Base-by-base conservation (phyloP, 2,888 invertebrate species). In the Parnassius apollo region DNA sequence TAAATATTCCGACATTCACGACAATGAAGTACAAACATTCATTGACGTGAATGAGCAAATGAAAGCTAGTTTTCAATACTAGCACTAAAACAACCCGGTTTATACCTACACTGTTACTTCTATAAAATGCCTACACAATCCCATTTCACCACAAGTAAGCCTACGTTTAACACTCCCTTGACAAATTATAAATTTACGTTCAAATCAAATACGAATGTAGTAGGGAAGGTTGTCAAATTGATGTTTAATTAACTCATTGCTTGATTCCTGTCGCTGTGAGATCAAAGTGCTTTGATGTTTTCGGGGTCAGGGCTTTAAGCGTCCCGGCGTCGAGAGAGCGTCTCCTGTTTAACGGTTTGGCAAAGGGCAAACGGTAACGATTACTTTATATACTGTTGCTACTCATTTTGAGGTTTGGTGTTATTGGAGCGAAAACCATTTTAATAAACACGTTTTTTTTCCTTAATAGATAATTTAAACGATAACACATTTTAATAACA, bases 241-340 rank as follows among this genome's bases (percentile, higher is more conserved):
- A 78, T 81, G 81, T 85, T 80, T 84, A 85, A 86, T 85, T 86
- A 86, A 83, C 77, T 82, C 82, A 78, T 81, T 78, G 77, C 75
- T 71, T 77, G 83, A 81, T 83, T 83, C 72, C 68, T 75, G 75
- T 75, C 73, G 76, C 68, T 70, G 63, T 59, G 66, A 78, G 80
- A 83, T 83, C 84, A 83, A 85, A 83, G 80, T 66, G 70, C 72
- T 77, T 77, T 75, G 77, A 75, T 75, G 75, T 80, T 76, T 74
- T 69, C 69, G 63, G 72, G 73, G 75, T 71, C 72, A 69, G 63
- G 70, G 71, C 75, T 71, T 75, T 77, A 78, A 73, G 69, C 66
- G 69, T 68, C 69, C 65, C 62, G 64, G 58, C 66, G 65, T 13
- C 65, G 61, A 50, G 65, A 66, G 66, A 69, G 69, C 56, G 61